These are phyloP conservation scores for Ramazzottius varieornatus DNA, from an alignment of 2,888 invertebrate genomes.

Conservation along the genomic window DNA sequence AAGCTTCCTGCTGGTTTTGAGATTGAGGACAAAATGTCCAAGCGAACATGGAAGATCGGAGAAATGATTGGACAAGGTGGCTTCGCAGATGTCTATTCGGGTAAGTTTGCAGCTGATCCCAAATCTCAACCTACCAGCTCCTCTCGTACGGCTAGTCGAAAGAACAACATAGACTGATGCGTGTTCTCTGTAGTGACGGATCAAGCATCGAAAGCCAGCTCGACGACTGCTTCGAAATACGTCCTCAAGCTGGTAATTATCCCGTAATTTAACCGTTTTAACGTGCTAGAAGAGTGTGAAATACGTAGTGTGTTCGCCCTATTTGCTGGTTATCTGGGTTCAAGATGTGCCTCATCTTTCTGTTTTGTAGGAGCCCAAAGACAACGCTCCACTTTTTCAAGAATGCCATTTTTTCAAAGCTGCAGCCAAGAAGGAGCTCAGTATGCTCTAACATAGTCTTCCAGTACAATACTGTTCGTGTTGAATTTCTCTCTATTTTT, in stretches of 20 bases:
- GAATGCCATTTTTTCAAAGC: slow-evolving; percentile 82
- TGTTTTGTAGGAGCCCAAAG: slow-evolving; percentile 49
- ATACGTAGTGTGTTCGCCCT: too few species aligned
- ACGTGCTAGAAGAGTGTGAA: too few species aligned
- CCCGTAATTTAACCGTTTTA: neutral
- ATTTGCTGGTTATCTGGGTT: too few species aligned
- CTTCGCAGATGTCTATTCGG: neutral
- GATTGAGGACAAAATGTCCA: neutral
- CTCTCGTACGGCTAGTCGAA: too few species aligned
- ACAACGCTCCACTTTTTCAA: slow-evolving; percentile 87
- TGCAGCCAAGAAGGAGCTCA: slow-evolving; percentile 46
- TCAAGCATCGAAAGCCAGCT: neutral
- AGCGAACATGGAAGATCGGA: neutral
- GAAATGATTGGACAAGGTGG: neutral
- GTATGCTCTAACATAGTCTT: slow-evolving; percentile 30
- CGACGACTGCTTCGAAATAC: neutral
- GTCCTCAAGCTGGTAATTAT: neutral
- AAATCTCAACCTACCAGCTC: too few species aligned
- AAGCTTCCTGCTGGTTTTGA: slow-evolving; percentile 3
- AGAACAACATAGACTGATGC: too few species aligned
- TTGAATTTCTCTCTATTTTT: too few species aligned
- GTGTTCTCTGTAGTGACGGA: neutral
- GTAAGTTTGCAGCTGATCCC: too few species aligned
- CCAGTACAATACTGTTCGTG: neutral
- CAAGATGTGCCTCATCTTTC: too few species aligned